Percentiles rank a stretch among this genome's conserved stretches.
Conservation (phyloP, 2,797 vertebrate genomes). For the Dromococcyx pavoninus region DNA sequence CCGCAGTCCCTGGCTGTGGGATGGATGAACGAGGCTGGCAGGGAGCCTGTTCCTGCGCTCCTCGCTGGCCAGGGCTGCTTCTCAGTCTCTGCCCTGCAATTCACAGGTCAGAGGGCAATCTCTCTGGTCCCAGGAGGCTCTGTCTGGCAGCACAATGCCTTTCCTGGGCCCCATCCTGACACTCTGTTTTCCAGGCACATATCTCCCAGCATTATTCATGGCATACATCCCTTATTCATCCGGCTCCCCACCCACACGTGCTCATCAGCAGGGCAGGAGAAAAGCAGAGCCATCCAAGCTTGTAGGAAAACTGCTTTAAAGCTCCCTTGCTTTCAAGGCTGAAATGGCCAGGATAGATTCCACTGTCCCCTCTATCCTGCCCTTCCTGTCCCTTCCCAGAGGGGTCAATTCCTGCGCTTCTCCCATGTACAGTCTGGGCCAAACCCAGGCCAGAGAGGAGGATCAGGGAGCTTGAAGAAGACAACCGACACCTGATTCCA, state of each 20-base stretch:
- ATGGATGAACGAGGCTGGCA: too few species aligned
- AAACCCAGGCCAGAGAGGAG: background rate
- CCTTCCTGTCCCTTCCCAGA: background rate
- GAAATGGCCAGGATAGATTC: background rate
- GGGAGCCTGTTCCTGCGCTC: background rate
- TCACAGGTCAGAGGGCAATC: too few species aligned
- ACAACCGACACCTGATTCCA: background rate
- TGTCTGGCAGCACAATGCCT: rapidly evolving
- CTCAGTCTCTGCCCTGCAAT: background rate
- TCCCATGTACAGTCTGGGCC: background rate
- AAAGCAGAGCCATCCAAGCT: background rate
- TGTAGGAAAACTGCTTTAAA: background rate
- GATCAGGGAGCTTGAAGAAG: too few species aligned
- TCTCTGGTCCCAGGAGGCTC: background rate
- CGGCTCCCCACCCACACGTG: background rate
- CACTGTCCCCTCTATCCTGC: too few species aligned
- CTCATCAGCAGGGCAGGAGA: background rate
- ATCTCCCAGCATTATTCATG: background rate
- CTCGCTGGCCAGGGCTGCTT: rapidly evolving
- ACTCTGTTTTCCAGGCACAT: background rate
- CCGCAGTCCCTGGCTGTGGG: background rate
- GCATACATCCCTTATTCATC: background rate
- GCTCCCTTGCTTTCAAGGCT: background rate
- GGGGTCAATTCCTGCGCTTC: background rate
- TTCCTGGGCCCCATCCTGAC: background rate